Percentiles rank a stretch among this genome's conserved stretches.
Conservation (phyloP, 2,888 invertebrate genomes). For the Agonopterix alstromeriana region DNA sequence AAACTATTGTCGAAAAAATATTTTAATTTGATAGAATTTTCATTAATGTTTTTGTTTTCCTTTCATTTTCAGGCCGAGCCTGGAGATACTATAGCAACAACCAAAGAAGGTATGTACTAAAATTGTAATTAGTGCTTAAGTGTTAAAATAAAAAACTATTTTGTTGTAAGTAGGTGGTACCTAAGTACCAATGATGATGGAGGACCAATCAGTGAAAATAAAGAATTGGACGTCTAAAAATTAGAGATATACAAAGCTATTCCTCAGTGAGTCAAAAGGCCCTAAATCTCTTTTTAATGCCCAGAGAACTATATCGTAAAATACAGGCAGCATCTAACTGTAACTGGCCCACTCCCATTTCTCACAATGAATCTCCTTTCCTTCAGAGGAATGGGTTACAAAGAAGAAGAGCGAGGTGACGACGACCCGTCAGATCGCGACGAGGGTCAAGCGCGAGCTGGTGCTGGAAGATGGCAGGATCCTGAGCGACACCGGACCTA, state of each 20-base stretch:
- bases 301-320: too few species aligned
- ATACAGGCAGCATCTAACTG: too few species aligned
- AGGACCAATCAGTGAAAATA: too few species aligned
- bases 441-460: conserved; percentile 91
- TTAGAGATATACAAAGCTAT: too few species aligned
- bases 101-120: conserved; percentile 85
- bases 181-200: too few species aligned
- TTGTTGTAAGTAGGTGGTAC: too few species aligned
- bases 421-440: conserved; percentile 93
- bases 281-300: too few species aligned
- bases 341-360: too few species aligned
- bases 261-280: too few species aligned
- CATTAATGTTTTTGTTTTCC: conserved; percentile 3
- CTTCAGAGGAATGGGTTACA: conserved; percentile 94
- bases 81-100: conserved; percentile 87
- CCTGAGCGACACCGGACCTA: conserved; percentile 91
- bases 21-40: not conserved
- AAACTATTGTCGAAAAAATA: not conserved
- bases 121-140: not conserved
- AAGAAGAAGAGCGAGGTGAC: conserved; percentile 93
- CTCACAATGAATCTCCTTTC: too few species aligned
- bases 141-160: not conserved
- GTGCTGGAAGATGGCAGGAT: conserved; percentile 94
- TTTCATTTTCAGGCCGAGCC: conserved; percentile 79
- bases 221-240: too few species aligned